A percentile compares a stretch with the other conserved stretches of the same genome.
Evolutionary conservation across 2,888 invertebrate species (phyloP).

Genomic region (Octonoba sinensis): DNA sequence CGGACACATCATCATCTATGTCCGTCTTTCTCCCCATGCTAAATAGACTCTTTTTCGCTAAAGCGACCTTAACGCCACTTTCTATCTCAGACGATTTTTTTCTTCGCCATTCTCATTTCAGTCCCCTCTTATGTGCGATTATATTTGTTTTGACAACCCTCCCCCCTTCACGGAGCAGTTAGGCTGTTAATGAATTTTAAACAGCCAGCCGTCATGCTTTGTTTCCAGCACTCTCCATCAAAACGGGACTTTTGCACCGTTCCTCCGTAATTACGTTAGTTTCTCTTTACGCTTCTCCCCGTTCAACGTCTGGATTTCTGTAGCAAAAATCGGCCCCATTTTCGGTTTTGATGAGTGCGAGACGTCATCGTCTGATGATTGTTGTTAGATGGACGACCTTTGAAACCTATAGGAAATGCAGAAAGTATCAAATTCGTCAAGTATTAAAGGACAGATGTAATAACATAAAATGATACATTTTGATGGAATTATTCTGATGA

Average conservation of each 20-base stretch:
- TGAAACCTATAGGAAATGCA: no score
- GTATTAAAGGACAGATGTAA: no score
- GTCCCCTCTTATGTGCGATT: neutral
- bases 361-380: no score
- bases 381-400: no score
- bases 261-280: slow-evolving; percentile 32
- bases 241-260: neutral
- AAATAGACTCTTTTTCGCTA: slow-evolving; percentile 8
- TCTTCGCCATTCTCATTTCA: neutral
- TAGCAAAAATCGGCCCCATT: no score
- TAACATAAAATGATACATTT: no score
- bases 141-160: slow-evolving; percentile 20
- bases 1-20: slow-evolving; percentile 7
- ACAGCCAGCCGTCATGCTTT: slow-evolving; percentile 39
- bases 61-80: neutral
- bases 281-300: no score
- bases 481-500: no score
- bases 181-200: slow-evolving; percentile 47
- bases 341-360: no score
- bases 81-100: neutral
- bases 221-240: slow-evolving; percentile 36
- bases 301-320: no score
- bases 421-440: no score
- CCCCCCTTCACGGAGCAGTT: slow-evolving; percentile 2
- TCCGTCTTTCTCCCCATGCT: neutral